Base-by-base conservation (phyloP, 2,113 vertebrate genomes). In the Microcebus tavaratra region DNA sequence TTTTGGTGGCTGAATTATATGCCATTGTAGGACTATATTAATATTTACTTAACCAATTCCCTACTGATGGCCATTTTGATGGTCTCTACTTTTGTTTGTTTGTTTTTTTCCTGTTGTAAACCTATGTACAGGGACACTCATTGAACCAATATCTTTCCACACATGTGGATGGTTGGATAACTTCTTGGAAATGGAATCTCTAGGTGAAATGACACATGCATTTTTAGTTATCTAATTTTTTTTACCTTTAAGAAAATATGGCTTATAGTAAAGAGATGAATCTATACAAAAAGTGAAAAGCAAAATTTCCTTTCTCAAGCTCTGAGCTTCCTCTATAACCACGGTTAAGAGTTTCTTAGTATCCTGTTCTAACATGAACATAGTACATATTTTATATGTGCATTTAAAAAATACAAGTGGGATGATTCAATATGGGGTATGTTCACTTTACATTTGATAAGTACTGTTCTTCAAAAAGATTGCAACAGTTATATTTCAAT, bases 141-240 rank as follows among this genome's bases (percentile, higher is more conserved):
- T 83, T 59, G 88, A 5, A 68, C 18, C 34, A 25, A 17, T 88
- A 68, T 68, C 79, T 86, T 36, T 53, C 72, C 55, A 88, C 29
- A 45, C 53, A 45, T 34, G 29, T 61, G 48, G 25, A 79, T 88
- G 42, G 29, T n/a, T 97, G 55, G 63, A 17, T 76, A 85, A 82
- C 29, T 88, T 88, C 63, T 70, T 94, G 91, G 83, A 94, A 91
- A 84, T 76, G 6, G 48, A 89, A 94, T 94, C 25, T 65, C 12
- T 65, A 45, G 45, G 53, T 88, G 67, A 53, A 83, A 95, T 68
- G 42, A 13, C 25, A 36, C 6, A 21, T 67, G 20, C 1, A 25
- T 25, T 94, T 97, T 80, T 34, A 78, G 50, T 81, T 42, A 91
- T 57, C 45, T 63, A 31, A 12, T 95, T 93, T 96, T 91, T 61